Evolutionary conservation across 2,888 invertebrate species (phyloP).

Genomic region (Poecilus cupreus): DNA sequence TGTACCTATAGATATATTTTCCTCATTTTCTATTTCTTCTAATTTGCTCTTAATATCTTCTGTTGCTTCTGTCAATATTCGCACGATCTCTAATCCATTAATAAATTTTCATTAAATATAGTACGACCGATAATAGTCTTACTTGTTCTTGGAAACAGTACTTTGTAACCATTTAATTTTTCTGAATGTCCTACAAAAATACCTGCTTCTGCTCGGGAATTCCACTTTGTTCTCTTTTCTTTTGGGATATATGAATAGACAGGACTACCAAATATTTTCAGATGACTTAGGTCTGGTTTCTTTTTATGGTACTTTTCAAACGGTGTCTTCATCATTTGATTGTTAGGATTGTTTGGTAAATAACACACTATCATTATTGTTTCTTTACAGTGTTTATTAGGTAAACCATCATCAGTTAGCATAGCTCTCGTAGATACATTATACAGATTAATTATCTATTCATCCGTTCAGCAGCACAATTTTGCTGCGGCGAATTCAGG

Average conservation of each 20-base stretch:
- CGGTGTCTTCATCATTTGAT: background rate
- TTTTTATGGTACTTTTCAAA: background rate
- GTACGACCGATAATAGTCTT: conserved; percentile 59
- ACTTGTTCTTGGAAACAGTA: conserved; percentile 54
- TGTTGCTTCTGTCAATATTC: background rate
- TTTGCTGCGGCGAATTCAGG: conserved; percentile 64
- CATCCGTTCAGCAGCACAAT: conserved; percentile 61
- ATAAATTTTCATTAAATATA: conserved; percentile 51
- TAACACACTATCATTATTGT: conserved; percentile 49
- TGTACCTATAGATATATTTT: background rate
- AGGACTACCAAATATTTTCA: background rate
- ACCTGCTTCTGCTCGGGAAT: conserved; percentile 59
- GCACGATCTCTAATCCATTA: too few relatives aligned
- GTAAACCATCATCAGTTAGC: conserved; percentile 2
- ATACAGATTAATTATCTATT: conserved; percentile 20
- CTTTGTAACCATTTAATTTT: conserved; percentile 63
- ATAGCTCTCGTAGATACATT: background rate
- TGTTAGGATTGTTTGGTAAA: conserved; percentile 39
- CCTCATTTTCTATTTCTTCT: background rate
- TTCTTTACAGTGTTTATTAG: conserved; percentile 18
- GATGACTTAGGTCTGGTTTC: background rate
- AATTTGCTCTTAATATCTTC: background rate
- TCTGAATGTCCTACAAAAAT: conserved; percentile 62
- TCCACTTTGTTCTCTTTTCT: conserved; percentile 61
- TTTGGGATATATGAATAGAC: conserved; percentile 60